Evolutionary conservation across 2,797 vertebrate genomes (phyloP).

Genomic region (Eulemur albifrons): DNA sequence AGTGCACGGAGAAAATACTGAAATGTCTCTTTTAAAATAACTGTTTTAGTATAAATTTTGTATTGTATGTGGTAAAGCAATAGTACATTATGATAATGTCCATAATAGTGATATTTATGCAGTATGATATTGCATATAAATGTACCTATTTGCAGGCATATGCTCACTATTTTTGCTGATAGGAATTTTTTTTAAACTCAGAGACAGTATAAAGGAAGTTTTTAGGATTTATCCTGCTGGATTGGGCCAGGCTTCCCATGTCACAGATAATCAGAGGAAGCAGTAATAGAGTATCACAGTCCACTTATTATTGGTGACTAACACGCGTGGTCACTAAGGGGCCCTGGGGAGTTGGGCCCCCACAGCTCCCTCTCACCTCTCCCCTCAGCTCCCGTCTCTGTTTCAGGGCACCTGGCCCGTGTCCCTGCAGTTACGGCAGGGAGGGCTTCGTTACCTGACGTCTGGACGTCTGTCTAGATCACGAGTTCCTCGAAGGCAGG

Average conservation of each 20-base stretch:
- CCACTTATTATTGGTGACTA: not conserved
- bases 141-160: not conserved
- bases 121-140: not conserved
- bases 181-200: not conserved
- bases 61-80: not conserved
- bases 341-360: too few relatives aligned
- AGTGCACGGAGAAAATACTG: not conserved
- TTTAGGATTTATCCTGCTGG: not conserved
- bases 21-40: not conserved
- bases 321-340: not conserved
- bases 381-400: not conserved
- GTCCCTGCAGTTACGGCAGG: not conserved
- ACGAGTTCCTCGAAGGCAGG: not conserved
- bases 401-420: not conserved
- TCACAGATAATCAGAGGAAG: not conserved
- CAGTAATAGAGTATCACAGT: not conserved
- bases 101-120: not conserved
- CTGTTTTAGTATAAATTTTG: not conserved
- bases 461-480: not conserved
- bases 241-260: not conserved
- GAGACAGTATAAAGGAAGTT: not conserved
- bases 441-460: not conserved
- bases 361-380: not conserved
- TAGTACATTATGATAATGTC: not conserved
- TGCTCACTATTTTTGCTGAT: not conserved